Base-by-base conservation (phyloP, 2,888 invertebrate species). In the Oscheius onirici region DNA sequence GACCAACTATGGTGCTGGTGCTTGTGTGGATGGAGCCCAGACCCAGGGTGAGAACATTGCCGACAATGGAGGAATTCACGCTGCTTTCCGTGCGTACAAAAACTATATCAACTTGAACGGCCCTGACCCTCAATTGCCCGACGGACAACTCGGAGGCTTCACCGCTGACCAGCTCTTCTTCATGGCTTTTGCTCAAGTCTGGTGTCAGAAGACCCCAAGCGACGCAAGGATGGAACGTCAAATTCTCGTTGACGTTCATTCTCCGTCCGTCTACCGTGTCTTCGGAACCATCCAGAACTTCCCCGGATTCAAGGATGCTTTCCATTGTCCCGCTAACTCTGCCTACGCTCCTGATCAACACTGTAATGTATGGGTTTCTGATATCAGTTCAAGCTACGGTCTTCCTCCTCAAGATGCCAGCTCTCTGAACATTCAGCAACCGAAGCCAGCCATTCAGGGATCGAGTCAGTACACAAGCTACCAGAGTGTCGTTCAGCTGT, bases 1-100 rank as follows among this genome's bases (percentile, higher is more conserved):
- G 44, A 34, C 63, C 6, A 67, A 20, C n/a, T 80, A 72, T 34
- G 74, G 74, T 40, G 20, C 28, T 1, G 76, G 71, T 10, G 34
- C 71, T 5, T 71, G 76, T 10, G 44, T 61, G 1, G 83, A 83
- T 80, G 91, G 91, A 2, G 84, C 87, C 1, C 87, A 87, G 51
- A 91, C 91, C 2, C 87, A 91, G 43, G 90, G 90, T 17, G 90
- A 91, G 84, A 91, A 91, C 81, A 90, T 91, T 70, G 91, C 90
- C 1, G 91, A 61, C 26, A 61, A 61, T 24, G 61, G 61, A 44
- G 61, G 89, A 5, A 86, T 86, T 51, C 84, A 83, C 60, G 77
- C 86, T 5, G 84, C 86, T 0, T 86, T 73, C 77, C 75, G 81
- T 40, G 84, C 86, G 10, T 84, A 84, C 73, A 78, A 80, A 41